A percentile compares a stretch with the other conserved stretches of the same genome.
These are phyloP conservation scores for Agelastica alni DNA, from an alignment of 2,888 invertebrate species.

Conservation along the genomic window DNA sequence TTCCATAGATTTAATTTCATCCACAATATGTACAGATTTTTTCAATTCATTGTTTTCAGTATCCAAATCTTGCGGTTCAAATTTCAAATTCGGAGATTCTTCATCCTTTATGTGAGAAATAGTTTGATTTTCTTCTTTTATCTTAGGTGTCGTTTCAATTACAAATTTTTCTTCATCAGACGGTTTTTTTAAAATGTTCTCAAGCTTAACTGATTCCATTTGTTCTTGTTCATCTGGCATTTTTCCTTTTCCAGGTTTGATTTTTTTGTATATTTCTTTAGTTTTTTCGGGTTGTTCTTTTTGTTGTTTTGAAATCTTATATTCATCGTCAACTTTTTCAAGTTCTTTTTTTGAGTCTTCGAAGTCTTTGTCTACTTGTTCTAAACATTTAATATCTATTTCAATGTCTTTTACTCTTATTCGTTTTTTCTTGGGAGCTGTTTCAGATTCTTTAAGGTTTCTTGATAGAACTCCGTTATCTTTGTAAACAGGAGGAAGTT, in stretches of 20 bases:
- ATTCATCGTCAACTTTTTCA: slow-evolving; percentile 54
- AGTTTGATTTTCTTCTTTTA: slow-evolving; percentile 28
- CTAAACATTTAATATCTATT: slow-evolving; percentile 53
- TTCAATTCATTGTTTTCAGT: slow-evolving; percentile 55
- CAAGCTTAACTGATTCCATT: slow-evolving; percentile 59
- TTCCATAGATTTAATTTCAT: slow-evolving; percentile 40
- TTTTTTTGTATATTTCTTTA: slow-evolving; percentile 48
- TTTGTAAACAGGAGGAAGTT: slow-evolving; percentile 53
- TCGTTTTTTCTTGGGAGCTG: slow-evolving; percentile 54
- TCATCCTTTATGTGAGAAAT: slow-evolving; percentile 13
- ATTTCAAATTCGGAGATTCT: slow-evolving; percentile 35
- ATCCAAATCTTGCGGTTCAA: slow-evolving; percentile 44
- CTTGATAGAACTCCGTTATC: slow-evolving; percentile 59
- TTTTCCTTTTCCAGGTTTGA: slow-evolving; percentile 58
- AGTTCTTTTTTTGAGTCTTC: slow-evolving; percentile 52
- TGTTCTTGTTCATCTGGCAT: slow-evolving; percentile 52
- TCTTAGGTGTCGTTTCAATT: slow-evolving; percentile 49
- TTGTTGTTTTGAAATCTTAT: slow-evolving; percentile 48
- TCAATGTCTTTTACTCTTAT: slow-evolving; percentile 55
- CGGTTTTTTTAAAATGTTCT: slow-evolving; percentile 59
- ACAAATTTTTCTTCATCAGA: slow-evolving; percentile 47
- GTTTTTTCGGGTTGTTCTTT: slow-evolving; percentile 45
- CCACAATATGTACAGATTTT: slow-evolving; percentile 37
- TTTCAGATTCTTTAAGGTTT: slow-evolving; percentile 58
- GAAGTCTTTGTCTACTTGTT: slow-evolving; percentile 56